Base-by-base conservation (phyloP, 2,797 vertebrate genomes). In the Octomys mimax region DNA sequence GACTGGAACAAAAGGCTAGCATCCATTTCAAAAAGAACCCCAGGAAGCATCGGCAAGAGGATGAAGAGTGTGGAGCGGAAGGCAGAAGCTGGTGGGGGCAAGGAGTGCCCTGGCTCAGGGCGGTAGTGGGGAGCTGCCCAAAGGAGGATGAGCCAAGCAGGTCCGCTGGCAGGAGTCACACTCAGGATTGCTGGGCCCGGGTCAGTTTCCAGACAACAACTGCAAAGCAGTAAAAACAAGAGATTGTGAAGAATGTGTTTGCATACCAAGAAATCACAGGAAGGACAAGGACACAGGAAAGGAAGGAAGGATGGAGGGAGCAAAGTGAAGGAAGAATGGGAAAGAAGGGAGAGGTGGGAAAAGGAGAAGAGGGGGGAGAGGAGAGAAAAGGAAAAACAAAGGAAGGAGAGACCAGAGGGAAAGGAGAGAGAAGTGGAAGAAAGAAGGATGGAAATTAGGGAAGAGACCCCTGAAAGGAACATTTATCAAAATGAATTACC, bases 1-100 rank as follows among this genome's bases (percentile, higher is more conserved):
- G 84, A 77, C 95, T 88, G 92, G 94, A 96, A 96, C 96, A 97
- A 98, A 98, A 97, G 96, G 90, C 95, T 75, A 97, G 95, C 96
- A 94, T 91, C 81, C 93, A 96, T 97, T 97, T 97, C 97, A 96
- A 95, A 97, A 95, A 96, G 94, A 94, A 96, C 95, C 96, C 93
- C 94, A 91, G 96, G 95, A 97, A 97, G 95, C 89, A 89, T 87
- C 91, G 54, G 91, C 39, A 2, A 89, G 95, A 96, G 95, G 91
- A 95, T 82, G 95, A 86, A 52, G 94, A 96, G 97, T 71, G 80
- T 79, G 2, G 92, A 95, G 86, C 88, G 33, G 95, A 92, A 94
- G 93, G 88, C 42, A 68, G 87, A 92, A 91, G 96, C 86, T 89
- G 28, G 94, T 70, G 85, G 94, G 91, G 92, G 92, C 49, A 52